These are phyloP conservation scores for Lypha dubia DNA, from an alignment of 2,888 invertebrate species.

Conservation along the genomic window DNA sequence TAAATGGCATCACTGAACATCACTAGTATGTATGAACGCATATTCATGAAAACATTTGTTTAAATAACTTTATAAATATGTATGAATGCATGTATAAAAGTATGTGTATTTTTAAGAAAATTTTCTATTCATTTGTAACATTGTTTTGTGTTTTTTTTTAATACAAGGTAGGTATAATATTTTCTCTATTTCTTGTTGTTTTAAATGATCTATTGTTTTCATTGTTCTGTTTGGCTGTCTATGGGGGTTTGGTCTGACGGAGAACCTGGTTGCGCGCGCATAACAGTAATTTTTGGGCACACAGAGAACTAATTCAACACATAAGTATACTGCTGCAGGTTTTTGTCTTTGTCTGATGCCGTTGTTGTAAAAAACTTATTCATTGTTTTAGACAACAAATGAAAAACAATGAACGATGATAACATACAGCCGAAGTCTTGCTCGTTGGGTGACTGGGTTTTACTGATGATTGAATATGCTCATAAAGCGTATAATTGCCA, in stretches of 20 bases:
- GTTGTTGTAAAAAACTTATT: slow-evolving; percentile 38
- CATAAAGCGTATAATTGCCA: slow-evolving; percentile 69
- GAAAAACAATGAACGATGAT: slow-evolving; percentile 69
- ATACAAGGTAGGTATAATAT: neutral
- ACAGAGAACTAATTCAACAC: slow-evolving; percentile 50
- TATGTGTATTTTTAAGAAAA: slow-evolving; percentile 28
- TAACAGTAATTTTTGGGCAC: slow-evolving; percentile 65
- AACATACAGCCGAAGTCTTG: slow-evolving; percentile 61
- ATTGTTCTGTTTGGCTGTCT: slow-evolving; percentile 61
- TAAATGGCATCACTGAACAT: too few relatives aligned
- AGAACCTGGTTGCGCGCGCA: slow-evolving; percentile 63
- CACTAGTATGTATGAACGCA: neutral
- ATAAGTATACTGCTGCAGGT: slow-evolving; percentile 41
- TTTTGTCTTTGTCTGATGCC: slow-evolving; percentile 59
- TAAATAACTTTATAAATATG: neutral
- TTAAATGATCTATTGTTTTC: slow-evolving; percentile 66
- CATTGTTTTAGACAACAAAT: slow-evolving; percentile 69
- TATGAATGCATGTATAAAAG: neutral
- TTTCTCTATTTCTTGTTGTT: slow-evolving; percentile 47
- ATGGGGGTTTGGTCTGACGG: slow-evolving; percentile 64
- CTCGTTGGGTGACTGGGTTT: slow-evolving; percentile 67
- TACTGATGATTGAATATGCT: slow-evolving; percentile 66
- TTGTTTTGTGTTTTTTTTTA: slow-evolving; percentile 22
- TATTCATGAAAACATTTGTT: neutral
- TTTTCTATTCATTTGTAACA: slow-evolving; percentile 51